Evolutionary conservation across 1,140 invertebrate species (phyloP), one percentile per base, ranked within the genome.

Genomic region (Ceratosolen solmsi): DNA sequence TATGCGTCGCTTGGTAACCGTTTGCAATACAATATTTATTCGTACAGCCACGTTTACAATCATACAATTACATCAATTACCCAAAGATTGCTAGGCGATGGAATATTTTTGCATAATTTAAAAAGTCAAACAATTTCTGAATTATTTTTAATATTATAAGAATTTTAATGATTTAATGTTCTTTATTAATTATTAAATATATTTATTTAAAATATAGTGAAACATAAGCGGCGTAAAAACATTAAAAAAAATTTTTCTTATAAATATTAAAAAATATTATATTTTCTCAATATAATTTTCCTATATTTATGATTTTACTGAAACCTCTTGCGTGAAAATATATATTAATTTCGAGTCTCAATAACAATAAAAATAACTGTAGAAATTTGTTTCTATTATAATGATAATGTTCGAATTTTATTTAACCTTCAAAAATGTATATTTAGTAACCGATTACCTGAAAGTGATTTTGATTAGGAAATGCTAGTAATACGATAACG

Each of bases 21-120:
- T 84, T 79, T 63, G 60, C 79, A 80, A 70, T 70, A 7, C 20
- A 13, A 46, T 49, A 27, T 25, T 20, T 46, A 49, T 49, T 4
- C 3, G 25, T 71, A 46, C 17, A 70, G 11, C 3, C 9, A 3
- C n/a, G 38, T n/a, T 36, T 7, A 1, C 33, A 65, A 65, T 36
- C 30, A 65, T 36, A 65, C 36, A 36, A 15, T 65, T 36, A 20
- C 27, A 65, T 36, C 11, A 36, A 8, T 7, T 20, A 65, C 9
- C 7, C 11, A 65, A 33, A 13, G 17, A 36, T 65, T 20, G 30
- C 15, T 65, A 36, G 5, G 17, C 22, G 2, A 30, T 60, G 25
- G 15, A 60, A 27, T 30, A 60, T n/a, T 30, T 30, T 60, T 30
- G 30, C 25, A 13, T 13, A 27, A 13, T 60, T 30, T 54, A 54